Evolutionary conservation across 2,113 vertebrate species (phyloP), one percentile per base, ranked within the genome.

Genomic region (Gasterosteus nipponicus): DNA sequence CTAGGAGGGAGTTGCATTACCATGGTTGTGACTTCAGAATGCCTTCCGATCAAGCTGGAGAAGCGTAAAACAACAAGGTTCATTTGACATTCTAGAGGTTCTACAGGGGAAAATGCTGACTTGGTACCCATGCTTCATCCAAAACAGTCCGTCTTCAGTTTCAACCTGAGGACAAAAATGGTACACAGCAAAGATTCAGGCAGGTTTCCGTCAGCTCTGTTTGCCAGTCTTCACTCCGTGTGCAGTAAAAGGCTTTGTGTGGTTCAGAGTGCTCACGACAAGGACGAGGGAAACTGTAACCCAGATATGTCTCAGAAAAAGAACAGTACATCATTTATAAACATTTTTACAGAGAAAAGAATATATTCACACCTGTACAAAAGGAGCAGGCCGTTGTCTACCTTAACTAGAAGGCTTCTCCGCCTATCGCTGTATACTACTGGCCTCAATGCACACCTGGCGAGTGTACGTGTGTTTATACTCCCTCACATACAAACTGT

Each of bases 331-430:
- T 86, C 33, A 57, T 81, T 46, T 77, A 64, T 78, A 81, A 73
- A 80, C 42, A 46, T 80, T 69, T 81, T 8, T 82, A 88, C 57
- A 77, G 11, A 44, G 56, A 70, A 67, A 78, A 86, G 46, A 82
- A 81, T 62, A 18, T 92, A 90, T 90, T 88, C 84, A 92, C 88
- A 92, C 70, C 76, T 87, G 64, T 88, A 89, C 89, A 92, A 75
- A 56, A 78, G 75, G 87, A 88, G 86, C 42, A 70, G 67, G 77
- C 79, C 73, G 70, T 35, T 69, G 71, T 77, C 78, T 78, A 75
- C 54, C 69, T 75, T 54, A 64, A 77, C 49, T 22, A 78, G 47
- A 66, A 86, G 86, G 87, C 81, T 81, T 82, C 81, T 73, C 80
- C 69, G 42, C 54, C 18, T 33, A 59, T 44, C 33, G 72, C 80